These are phyloP conservation scores for Drosophila carrolli DNA, from an alignment of 1,140 invertebrate species.

Conservation along the genomic window DNA sequence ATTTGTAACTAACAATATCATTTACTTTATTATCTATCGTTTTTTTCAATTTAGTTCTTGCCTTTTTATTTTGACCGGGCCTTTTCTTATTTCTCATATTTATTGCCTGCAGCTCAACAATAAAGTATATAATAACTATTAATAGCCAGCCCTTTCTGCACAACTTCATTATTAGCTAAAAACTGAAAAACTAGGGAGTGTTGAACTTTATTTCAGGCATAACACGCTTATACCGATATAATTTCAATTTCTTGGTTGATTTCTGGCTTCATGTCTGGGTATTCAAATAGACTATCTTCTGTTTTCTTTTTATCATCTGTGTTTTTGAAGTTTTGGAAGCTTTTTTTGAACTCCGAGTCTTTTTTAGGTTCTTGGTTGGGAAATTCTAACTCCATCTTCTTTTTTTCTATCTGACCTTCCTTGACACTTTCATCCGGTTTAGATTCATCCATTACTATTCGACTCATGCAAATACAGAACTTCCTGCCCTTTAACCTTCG, in stretches of 20 bases:
- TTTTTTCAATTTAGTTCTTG: background rate
- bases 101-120: background rate
- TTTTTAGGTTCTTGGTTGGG: background rate
- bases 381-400: background rate
- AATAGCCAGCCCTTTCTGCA: background rate
- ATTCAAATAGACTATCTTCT: background rate
- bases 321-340: background rate
- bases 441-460: background rate
- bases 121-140: too few relatives aligned
- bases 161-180: background rate
- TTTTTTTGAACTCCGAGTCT: background rate
- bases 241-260: constrained; percentile 1
- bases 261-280: constrained; percentile 1
- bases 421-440: background rate
- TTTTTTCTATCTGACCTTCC: background rate
- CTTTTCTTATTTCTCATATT: background rate
- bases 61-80: background rate
- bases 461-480: constrained; percentile 9
- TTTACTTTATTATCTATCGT: background rate
- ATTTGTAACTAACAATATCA: background rate
- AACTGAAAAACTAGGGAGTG: background rate
- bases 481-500: constrained; percentile 1
- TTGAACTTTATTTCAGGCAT: background rate
- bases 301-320: background rate
- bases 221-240: background rate